Base-by-base conservation (phyloP, 2,888 invertebrate species). In the Lymantria dispar region DNA sequence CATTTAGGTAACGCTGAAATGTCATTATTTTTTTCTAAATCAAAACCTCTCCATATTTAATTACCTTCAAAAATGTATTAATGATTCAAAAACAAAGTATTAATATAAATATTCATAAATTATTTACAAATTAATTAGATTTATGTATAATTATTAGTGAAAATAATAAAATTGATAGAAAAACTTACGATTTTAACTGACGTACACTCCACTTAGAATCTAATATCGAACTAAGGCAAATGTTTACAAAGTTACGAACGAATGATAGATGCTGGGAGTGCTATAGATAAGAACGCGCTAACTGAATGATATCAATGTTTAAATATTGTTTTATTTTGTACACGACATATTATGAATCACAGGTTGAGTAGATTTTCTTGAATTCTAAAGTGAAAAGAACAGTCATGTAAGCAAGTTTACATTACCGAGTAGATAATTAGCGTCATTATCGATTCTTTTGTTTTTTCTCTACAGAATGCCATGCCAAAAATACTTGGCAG, bases 191-290 rank as follows among this genome's bases (percentile, higher is more conserved):
- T 40, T 14, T 40, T 1, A 9, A 8, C 8, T 10, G 40, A 40
- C 43, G 43, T 15, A n/a, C 31, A 43, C 43, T 12, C 31, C n/a
- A 13, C 13, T 8, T 43, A 31, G 12, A 13, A 13, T 31, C 31
- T 12, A 33, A 31, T 33, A 13, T 31, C 31, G 31, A 13, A 43
- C 43, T 43, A 13, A 43, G 8, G 9, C 29, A 13, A 13, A n/a
- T 51, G 54, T 51, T 0, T 44, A 40, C n/a, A 57, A 61, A 43
- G 40, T 8, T 41, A 40, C 9, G 11, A 29, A 11, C 50, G 10
- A 61, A 61, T 50, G 60, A 54, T 43, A 52, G 61, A 62, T 50
- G 61, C 54, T 64, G 56, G 50, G 64, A 56, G 46, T 54, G 52
- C 3, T 54, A 33, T 49, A 57, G 64, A 64, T 57, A 48, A 49